A percentile compares a stretch with the other conserved stretches of the same genome.
Conservation (phyloP, 2,888 invertebrate genomes). For the Cheilosia variabilis region DNA sequence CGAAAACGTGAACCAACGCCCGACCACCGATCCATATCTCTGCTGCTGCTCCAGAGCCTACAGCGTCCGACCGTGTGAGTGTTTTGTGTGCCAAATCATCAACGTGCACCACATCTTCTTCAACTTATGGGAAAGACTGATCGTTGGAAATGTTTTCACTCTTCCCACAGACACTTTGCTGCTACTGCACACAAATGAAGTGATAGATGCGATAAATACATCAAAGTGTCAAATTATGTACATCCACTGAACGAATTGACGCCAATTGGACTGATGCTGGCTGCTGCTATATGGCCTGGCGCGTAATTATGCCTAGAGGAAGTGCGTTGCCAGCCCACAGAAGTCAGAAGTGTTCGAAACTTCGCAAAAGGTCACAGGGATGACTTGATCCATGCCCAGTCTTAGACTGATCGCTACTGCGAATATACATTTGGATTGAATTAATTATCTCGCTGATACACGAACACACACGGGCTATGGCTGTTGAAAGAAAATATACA, state of each 20-base stretch:
- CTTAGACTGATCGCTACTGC: slow-evolving; percentile 16
- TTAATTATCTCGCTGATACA: slow-evolving; percentile 60
- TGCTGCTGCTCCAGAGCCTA: background rate
- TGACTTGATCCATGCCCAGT: slow-evolving; percentile 46
- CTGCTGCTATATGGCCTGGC: background rate
- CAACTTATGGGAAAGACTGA: too few species aligned
- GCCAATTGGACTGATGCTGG: slow-evolving; percentile 35
- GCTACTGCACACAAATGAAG: slow-evolving; percentile 48
- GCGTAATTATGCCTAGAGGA: slow-evolving; percentile 23
- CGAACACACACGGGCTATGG: background rate
- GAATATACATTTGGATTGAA: slow-evolving; percentile 37
- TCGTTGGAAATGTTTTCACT: slow-evolving; percentile 66
- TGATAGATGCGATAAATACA: slow-evolving; percentile 75
- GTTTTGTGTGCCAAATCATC: slow-evolving; percentile 53
- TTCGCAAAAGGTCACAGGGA: slow-evolving; percentile 55
- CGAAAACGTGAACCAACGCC: slow-evolving; percentile 26
- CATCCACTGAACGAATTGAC: slow-evolving; percentile 41
- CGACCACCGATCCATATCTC: slow-evolving; percentile 44
- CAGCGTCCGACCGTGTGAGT: background rate
- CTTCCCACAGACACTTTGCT: slow-evolving; percentile 30
- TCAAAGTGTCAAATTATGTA: slow-evolving; percentile 73
- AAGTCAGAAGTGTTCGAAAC: background rate
- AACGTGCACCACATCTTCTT: slow-evolving; percentile 23
- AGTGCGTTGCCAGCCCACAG: slow-evolving; percentile 7
- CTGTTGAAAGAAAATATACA: slow-evolving; percentile 38